These are phyloP conservation scores for Rhabdomys dilectus DNA, from an alignment of 2,113 vertebrate genomes.

Conservation along the genomic window DNA sequence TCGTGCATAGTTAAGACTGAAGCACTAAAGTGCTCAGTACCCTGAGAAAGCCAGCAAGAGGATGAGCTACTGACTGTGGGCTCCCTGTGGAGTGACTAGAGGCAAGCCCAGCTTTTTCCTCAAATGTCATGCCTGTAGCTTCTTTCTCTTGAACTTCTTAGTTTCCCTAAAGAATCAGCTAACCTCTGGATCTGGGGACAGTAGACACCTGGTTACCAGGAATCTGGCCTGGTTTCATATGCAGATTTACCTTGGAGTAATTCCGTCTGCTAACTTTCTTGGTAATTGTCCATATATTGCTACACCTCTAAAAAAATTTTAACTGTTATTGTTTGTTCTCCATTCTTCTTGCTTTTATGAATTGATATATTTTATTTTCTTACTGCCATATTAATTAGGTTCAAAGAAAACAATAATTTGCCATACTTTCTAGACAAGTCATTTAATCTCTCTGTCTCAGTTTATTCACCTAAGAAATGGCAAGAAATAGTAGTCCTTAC, in stretches of 20 bases:
- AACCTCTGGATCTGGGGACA: neutral
- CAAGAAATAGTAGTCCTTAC: neutral
- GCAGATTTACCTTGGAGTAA: neutral
- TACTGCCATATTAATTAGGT: slow-evolving; percentile 7
- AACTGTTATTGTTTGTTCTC: neutral
- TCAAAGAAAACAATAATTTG: slow-evolving; percentile 20
- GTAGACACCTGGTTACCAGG: neutral
- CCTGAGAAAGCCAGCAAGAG: neutral
- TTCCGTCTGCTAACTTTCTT: neutral
- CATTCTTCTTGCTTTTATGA: neutral
- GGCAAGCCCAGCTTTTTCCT: neutral
- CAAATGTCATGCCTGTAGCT: neutral
- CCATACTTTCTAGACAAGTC: neutral
- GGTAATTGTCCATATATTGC: neutral
- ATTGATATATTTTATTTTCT: neutral
- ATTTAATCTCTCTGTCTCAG: slow-evolving; percentile 18
- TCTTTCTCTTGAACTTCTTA: neutral
- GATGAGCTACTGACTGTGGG: neutral
- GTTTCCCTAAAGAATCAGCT: neutral
- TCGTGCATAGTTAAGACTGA: neutral
- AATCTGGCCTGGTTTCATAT: neutral
- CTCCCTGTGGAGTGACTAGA: neutral
- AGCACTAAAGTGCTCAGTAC: neutral
- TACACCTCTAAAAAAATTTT: neutral
- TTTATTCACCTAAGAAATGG: slow-evolving; percentile 20